Percentiles rank a stretch among this genome's conserved stretches.
These are phyloP conservation scores for Drosophila nr. medialis DNA, from an alignment of 2,888 invertebrate genomes.

Conservation along the genomic window DNA sequence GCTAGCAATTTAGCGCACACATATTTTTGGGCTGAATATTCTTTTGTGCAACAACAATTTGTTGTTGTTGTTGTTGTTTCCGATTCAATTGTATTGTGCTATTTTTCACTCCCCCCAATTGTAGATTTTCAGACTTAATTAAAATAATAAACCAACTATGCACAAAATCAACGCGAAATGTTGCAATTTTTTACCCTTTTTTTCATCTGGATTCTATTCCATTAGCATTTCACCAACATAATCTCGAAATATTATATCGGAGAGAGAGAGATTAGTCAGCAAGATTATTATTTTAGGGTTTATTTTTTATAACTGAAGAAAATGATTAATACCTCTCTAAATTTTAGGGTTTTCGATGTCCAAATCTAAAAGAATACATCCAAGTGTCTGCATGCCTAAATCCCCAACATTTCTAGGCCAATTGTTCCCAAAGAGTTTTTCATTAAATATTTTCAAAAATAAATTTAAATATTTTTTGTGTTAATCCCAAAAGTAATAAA, in stretches of 20 bases:
- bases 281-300: background rate
- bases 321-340: background rate
- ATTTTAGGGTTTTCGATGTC: background rate
- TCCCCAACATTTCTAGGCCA: background rate
- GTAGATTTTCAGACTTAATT: background rate
- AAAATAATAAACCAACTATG: background rate
- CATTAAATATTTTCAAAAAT: background rate
- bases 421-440: background rate
- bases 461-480: background rate
- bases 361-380: background rate
- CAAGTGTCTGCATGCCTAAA: background rate
- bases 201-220: too few relatives aligned
- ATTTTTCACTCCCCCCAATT: background rate
- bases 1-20: constrained; percentile 57
- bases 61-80: background rate
- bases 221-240: too few relatives aligned
- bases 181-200: too few relatives aligned
- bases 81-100: background rate
- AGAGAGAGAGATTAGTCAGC: background rate
- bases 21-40: constrained; percentile 58
- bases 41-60: background rate
- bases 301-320: background rate
- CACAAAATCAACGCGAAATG: constrained; percentile 16
- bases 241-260: background rate
- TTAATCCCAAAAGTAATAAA: background rate